Evolutionary conservation across 2,797 vertebrate genomes (phyloP), one percentile per base, ranked within the genome.

Genomic region (Chiroxiphia lanceolata): DNA sequence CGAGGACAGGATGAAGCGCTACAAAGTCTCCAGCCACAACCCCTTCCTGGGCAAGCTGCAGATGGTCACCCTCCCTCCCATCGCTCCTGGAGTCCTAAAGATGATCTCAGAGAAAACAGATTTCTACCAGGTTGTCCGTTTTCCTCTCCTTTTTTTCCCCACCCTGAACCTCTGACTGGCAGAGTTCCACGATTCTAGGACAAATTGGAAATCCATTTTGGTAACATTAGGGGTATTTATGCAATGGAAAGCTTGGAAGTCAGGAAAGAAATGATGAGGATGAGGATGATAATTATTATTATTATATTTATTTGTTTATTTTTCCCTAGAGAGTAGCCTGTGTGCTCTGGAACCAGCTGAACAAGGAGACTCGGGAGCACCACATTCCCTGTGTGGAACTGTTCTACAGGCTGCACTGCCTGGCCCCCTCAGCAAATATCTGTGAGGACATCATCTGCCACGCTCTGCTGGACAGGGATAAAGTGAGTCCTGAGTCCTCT

Each of bases 381-480:
- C 99, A 99, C 64, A 97, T 98, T 94, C 98, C 98, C 90, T 99
- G 99, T 7, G 99, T 99, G 83, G 99, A 99, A 57, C 97, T 99
- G 31, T 99, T 99, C 97, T 99, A 99, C 96, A 98, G 98, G 65
- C 98, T 99, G 31, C 99, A 99, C 97, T 99, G 99, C 97, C 97
- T 99, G 97, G 99, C 99, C 74, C 99, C 99, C 0, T 98, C 99
- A 1, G 98, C 99, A 23, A 98, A 96, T 89, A 98, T 99, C 98
- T 99, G 99, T 11, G 99, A 99, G 94, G 99, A 99, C 95, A 99
- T 99, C 93, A 98, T 99, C 97, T 99, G 99, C 96, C 98, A 99
- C 7, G 98, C 99, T 0, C 98, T 99, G 17, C 75, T 99, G 95
- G 98, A 99, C 96, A 97, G 95, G 48, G 98, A 99, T 96, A 99